These are phyloP conservation scores for Odontomachus brunneus DNA, from an alignment of 1,140 invertebrate species.

Conservation along the genomic window DNA sequence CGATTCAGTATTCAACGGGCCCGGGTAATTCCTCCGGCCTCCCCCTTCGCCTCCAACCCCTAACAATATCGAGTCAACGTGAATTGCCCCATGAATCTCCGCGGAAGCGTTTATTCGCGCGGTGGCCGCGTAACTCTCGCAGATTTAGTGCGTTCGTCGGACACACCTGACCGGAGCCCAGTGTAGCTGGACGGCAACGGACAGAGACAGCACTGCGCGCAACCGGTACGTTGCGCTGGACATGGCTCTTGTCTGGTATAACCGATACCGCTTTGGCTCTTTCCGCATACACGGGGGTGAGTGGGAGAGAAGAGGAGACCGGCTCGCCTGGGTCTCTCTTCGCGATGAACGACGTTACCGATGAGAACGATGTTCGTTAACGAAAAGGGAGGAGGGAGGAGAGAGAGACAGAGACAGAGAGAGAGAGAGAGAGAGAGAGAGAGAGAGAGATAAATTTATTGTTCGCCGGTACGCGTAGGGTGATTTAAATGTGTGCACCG, in stretches of 20 bases:
- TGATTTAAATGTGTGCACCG: too few species aligned
- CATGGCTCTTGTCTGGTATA: neutral
- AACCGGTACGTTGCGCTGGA: slow-evolving; percentile 58
- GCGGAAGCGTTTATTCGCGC: slow-evolving; percentile 76
- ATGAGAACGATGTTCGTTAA: neutral
- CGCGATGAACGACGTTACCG: neutral
- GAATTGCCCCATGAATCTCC: slow-evolving; percentile 82
- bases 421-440: too few species aligned
- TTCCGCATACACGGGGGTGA: neutral
- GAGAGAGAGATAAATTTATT: too few species aligned
- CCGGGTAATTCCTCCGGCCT: slow-evolving; percentile 75
- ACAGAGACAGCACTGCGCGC: slow-evolving; percentile 37
- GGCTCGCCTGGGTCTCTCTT: neutral
- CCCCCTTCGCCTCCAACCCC: slow-evolving; percentile 8
- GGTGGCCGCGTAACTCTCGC: slow-evolving; percentile 79
- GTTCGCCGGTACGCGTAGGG: too few species aligned
- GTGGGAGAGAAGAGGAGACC: too few species aligned
- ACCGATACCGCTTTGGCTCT: slow-evolving; percentile 45
- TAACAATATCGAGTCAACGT: slow-evolving; percentile 81
- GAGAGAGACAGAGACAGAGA: too few species aligned
- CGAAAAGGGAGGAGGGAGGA: too few species aligned
- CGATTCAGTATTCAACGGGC: slow-evolving; percentile 76
- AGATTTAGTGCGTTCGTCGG: slow-evolving; percentile 80
- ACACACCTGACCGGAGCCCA: slow-evolving; percentile 76
- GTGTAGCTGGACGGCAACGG: slow-evolving; percentile 59